phyloP scores from a whole-genome alignment of 2,113 vertebrate species.

The Paramormyrops kingsleyae region DNA sequence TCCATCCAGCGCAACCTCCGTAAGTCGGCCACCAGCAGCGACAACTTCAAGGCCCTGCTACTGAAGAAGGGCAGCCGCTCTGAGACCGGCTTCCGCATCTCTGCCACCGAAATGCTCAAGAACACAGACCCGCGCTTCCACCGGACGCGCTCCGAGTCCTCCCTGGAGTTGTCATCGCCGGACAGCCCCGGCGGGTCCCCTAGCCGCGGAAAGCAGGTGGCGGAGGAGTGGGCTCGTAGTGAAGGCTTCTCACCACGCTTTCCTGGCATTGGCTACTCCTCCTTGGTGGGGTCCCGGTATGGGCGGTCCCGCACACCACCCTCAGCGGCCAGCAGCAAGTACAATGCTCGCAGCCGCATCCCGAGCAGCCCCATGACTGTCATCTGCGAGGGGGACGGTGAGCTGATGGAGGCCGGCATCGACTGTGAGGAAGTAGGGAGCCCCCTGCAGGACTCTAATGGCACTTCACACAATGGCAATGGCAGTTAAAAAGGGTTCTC shows the following conservation, averaged over 20 bases:
- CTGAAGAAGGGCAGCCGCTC: constrained; percentile 89
- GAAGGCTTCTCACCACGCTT: constrained; percentile 73
- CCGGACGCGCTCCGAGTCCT: constrained; percentile 60
- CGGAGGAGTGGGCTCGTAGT: constrained; percentile 80
- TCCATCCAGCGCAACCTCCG: constrained; percentile 86
- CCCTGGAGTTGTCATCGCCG: constrained; percentile 23
- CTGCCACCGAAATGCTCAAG: constrained; percentile 88
- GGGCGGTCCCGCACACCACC: constrained; percentile 86
- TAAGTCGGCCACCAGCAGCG: constrained; percentile 90
- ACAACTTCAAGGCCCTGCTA: constrained; percentile 97
- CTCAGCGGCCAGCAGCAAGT: constrained; percentile 92
- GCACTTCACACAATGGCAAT: constrained; percentile 65
- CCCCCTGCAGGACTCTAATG: constrained; percentile 48
- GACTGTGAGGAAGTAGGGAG: constrained; percentile 36
- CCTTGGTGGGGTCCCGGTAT: constrained; percentile 67
- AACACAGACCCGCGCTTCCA: constrained; percentile 84
- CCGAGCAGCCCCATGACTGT: constrained; percentile 97
- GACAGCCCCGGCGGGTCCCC: constrained; percentile 66
- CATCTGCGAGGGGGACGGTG: constrained; percentile 90
- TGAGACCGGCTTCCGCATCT: constrained; percentile 87
- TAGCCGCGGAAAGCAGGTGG: constrained; percentile 58
- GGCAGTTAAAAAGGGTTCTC: constrained; percentile 49
- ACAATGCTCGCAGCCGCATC: constrained; percentile 80
- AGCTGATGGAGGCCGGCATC: constrained; percentile 63
- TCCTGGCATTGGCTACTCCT: constrained; percentile 50